Percentiles rank a stretch among this genome's conserved stretches.
phyloP scores from a whole-genome alignment of 2,797 vertebrate species.

The Falco rusticolus region DNA sequence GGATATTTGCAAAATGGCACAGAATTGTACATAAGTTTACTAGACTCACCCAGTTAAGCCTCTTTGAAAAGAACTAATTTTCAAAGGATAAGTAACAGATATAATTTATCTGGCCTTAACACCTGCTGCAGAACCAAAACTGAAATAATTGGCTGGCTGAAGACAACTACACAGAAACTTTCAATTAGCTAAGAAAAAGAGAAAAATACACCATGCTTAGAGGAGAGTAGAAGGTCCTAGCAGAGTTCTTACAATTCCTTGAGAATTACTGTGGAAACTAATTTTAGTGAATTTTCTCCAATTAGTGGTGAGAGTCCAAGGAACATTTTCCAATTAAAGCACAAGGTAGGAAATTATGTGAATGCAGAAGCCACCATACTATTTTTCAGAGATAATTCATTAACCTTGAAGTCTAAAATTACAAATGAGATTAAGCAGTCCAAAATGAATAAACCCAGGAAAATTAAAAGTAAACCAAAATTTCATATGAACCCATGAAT shows the following conservation, averaged over 20 bases:
- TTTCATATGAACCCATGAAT: background rate
- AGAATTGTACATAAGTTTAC: background rate
- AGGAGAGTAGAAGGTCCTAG: background rate
- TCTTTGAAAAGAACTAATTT: background rate
- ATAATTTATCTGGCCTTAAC: background rate
- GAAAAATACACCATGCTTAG: background rate
- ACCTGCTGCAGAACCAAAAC: background rate
- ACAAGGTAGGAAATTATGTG: background rate
- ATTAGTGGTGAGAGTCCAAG: background rate
- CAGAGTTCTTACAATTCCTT: background rate
- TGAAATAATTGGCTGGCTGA: background rate
- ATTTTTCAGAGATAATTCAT: conserved; percentile 4
- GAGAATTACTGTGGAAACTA: background rate
- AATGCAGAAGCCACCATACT: background rate
- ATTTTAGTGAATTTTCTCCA: conserved; percentile 7
- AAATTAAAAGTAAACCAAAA: background rate
- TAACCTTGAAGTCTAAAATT: background rate
- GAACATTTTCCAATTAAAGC: background rate
- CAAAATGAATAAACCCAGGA: background rate
- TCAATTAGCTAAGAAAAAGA: background rate
- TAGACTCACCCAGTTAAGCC: background rate
- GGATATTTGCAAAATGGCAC: background rate
- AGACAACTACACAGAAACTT: background rate
- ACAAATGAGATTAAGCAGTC: conserved; percentile 8
- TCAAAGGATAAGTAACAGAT: background rate